Evolutionary conservation across 2,888 invertebrate genomes (phyloP).

Genomic region (Melieria crassipennis): DNA sequence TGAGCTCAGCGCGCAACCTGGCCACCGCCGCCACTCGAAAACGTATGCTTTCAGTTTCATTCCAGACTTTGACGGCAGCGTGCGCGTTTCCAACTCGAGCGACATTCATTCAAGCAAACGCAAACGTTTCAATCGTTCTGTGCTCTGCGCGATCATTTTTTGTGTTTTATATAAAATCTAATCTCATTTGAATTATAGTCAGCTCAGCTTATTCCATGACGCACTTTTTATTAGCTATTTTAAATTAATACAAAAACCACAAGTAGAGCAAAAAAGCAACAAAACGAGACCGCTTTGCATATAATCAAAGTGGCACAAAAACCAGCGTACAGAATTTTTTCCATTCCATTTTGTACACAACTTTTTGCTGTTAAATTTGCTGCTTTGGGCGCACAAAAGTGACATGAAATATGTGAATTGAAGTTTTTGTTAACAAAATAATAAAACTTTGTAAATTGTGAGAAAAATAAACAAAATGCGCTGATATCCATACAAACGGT

Average conservation of each 20-base stretch:
- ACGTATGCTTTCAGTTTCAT: conserved; percentile 66
- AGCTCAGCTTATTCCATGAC: background rate
- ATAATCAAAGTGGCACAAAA: conserved; percentile 7
- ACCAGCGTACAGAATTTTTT: background rate
- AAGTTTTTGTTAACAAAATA: too few relatives aligned
- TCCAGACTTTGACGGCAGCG: conserved; percentile 59
- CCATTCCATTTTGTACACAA: background rate
- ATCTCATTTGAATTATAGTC: background rate
- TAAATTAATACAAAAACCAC: background rate
- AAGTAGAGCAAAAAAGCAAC: background rate
- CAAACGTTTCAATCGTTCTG: conserved; percentile 61
- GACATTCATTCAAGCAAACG: too few relatives aligned
- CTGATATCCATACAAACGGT: too few relatives aligned
- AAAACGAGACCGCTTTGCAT: background rate
- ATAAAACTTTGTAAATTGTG: too few relatives aligned
- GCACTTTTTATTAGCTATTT: background rate
- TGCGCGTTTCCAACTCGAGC: background rate
- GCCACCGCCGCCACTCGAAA: background rate
- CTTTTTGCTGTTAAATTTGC: too few relatives aligned
- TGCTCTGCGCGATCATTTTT: conserved; percentile 35
- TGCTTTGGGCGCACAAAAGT: too few relatives aligned
- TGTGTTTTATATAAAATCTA: background rate
- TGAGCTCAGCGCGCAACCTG: conserved; percentile 18
- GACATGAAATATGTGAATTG: too few relatives aligned
- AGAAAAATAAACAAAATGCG: too few relatives aligned